These are phyloP conservation scores for Somateria mollissima DNA, from an alignment of 2,797 vertebrate genomes.

Conservation along the genomic window DNA sequence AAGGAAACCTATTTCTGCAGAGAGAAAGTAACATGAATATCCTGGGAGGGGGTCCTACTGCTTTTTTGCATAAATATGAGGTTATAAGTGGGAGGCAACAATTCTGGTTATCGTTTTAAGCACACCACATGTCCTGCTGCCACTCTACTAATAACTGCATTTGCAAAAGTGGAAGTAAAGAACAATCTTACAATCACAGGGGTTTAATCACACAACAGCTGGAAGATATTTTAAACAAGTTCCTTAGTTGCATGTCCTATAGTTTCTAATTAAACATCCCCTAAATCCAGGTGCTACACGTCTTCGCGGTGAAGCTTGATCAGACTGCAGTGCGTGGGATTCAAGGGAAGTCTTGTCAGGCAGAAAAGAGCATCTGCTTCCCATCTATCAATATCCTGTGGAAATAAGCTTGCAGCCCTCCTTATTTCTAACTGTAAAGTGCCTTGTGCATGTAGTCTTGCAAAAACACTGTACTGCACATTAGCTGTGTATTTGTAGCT, in stretches of 20 bases:
- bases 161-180: not conserved
- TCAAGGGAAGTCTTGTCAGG: not conserved
- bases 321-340: not conserved
- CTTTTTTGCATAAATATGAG: not conserved
- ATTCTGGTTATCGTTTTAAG: not conserved
- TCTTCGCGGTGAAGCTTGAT: not conserved
- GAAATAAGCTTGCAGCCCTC: not conserved
- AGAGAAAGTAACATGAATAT: not conserved
- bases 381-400: not conserved
- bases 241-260: not conserved
- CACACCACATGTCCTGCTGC: not conserved
- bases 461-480: accelerated
- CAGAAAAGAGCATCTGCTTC: not conserved
- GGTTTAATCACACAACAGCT: not conserved
- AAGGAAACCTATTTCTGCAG: not conserved
- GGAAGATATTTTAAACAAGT: not conserved
- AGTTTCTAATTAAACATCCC: not conserved
- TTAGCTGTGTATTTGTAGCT: not conserved
- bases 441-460: not conserved
- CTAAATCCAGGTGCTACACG: not conserved
- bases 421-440: not conserved
- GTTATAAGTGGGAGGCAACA: accelerated
- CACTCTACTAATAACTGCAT: not conserved
- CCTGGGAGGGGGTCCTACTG: not conserved
- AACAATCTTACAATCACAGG: not conserved